A percentile compares a stretch with the other conserved stretches of the same genome.
These are phyloP conservation scores for Agrotis puta DNA, from an alignment of 2,888 invertebrate species.

Conservation along the genomic window DNA sequence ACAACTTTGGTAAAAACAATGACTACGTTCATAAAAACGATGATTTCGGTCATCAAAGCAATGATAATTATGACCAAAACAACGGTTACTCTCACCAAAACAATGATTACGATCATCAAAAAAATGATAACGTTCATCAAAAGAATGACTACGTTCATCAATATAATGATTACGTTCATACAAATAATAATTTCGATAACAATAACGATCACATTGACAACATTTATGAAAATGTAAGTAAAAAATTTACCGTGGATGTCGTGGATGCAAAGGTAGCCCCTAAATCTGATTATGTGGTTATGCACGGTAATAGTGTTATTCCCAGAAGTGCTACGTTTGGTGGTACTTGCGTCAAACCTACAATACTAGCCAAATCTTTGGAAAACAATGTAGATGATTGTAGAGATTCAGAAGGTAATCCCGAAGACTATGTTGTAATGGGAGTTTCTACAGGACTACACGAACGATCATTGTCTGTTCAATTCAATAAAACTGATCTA, in stretches of 20 bases:
- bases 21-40: slow-evolving; percentile 5
- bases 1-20: slow-evolving; percentile 8
- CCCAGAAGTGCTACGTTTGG: slow-evolving; percentile 38
- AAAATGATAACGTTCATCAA: slow-evolving; percentile 6
- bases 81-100: slow-evolving; percentile 2
- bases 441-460: neutral
- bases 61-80: slow-evolving; percentile 8
- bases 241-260: slow-evolving; percentile 74
- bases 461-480: slow-evolving; percentile 36
- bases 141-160: slow-evolving; percentile 6
- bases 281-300: slow-evolving; percentile 39
- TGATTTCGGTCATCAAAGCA: slow-evolving; percentile 9
- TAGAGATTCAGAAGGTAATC: slow-evolving; percentile 28
- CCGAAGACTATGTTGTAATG: slow-evolving; percentile 54
- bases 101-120: slow-evolving; percentile 10
- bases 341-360: slow-evolving; percentile 21
- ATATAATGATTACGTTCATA: slow-evolving; percentile 9
- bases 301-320: slow-evolving; percentile 36
- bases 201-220: slow-evolving; percentile 14
- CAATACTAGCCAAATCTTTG: slow-evolving; percentile 10
- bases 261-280: slow-evolving; percentile 62
- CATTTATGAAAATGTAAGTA: slow-evolving; percentile 55
- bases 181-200: slow-evolving; percentile 7
- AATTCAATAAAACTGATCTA: slow-evolving; percentile 59
- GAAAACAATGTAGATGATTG: slow-evolving; percentile 9